Conservation (phyloP, 2,113 vertebrate genomes). For the Tretioscincus oriximinensis region DNA sequence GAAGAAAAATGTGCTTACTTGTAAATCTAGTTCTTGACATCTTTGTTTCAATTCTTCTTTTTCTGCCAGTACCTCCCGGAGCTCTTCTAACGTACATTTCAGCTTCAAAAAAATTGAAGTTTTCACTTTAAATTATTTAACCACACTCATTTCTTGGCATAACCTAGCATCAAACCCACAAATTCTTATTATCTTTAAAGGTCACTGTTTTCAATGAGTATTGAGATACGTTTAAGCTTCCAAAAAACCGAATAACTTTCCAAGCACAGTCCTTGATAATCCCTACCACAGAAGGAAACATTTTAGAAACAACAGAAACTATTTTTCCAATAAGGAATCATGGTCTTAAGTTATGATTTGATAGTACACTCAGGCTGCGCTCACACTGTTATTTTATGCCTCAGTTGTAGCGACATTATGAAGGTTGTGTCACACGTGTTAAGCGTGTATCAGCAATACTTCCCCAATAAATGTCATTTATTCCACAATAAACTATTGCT, state of each 20-base stretch:
- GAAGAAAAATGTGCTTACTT: slow-evolving; percentile 73
- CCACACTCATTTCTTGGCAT: background rate
- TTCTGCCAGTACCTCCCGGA: slow-evolving; percentile 81
- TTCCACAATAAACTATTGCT: too few species aligned
- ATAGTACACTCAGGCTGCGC: too few species aligned
- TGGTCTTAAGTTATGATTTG: too few species aligned
- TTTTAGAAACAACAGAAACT: too few species aligned
- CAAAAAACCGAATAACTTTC: background rate
- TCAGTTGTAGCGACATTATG: too few species aligned
- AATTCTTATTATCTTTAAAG: background rate
- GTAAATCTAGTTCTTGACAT: slow-evolving; percentile 91
- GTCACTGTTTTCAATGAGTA: background rate
- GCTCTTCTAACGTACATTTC: slow-evolving; percentile 86
- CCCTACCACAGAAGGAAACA: background rate
- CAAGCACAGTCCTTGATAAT: background rate
- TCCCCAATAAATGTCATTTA: too few species aligned
- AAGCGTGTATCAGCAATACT: too few species aligned
- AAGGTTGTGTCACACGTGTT: too few species aligned
- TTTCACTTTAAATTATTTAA: slow-evolving; percentile 1
- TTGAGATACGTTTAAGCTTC: background rate
- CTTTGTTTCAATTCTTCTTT: slow-evolving; percentile 91
- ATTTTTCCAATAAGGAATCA: background rate
- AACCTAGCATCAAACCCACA: background rate
- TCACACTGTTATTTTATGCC: too few species aligned
- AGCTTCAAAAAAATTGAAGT: slow-evolving; percentile 72